Evolutionary conservation across 2,888 invertebrate species (phyloP).

Genomic region (Notocelia uddmanniana): DNA sequence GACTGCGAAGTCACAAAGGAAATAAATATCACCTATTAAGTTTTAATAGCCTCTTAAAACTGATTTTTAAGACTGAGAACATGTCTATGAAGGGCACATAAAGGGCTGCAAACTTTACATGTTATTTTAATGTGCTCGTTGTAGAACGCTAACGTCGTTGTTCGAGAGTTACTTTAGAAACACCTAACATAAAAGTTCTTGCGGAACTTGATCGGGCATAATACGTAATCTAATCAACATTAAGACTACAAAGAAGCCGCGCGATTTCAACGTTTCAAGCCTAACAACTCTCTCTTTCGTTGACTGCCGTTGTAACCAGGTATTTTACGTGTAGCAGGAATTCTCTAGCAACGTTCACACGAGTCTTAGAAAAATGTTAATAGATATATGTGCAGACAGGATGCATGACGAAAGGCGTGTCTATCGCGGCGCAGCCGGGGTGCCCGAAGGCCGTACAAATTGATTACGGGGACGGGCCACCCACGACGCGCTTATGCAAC

Average conservation of each 20-base stretch:
- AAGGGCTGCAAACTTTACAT: constrained; percentile 38
- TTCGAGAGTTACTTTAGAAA: constrained; percentile 2
- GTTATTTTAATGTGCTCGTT: constrained; percentile 22
- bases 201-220: constrained; percentile 11
- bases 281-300: constrained; percentile 22
- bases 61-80: constrained; percentile 47
- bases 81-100: constrained; percentile 48
- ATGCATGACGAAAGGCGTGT: constrained; percentile 78
- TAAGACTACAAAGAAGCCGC: constrained; percentile 6
- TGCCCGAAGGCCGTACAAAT: constrained; percentile 80
- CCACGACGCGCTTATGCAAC: constrained; percentile 71
- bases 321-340: constrained; percentile 4
- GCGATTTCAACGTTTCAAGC: not conserved
- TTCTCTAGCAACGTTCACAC: constrained; percentile 44
- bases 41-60: constrained; percentile 39
- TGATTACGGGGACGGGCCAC: constrained; percentile 79
- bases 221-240: constrained; percentile 12
- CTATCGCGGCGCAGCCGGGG: constrained; percentile 62
- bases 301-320: constrained; percentile 22
- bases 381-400: constrained; percentile 57
- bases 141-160: not conserved
- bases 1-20: constrained; percentile 37
- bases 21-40: constrained; percentile 42
- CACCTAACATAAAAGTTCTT: not conserved
- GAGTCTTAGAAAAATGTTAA: constrained; percentile 49